Conservation (phyloP, 1,140 invertebrate genomes). For the Steinernema khuongi region DNA sequence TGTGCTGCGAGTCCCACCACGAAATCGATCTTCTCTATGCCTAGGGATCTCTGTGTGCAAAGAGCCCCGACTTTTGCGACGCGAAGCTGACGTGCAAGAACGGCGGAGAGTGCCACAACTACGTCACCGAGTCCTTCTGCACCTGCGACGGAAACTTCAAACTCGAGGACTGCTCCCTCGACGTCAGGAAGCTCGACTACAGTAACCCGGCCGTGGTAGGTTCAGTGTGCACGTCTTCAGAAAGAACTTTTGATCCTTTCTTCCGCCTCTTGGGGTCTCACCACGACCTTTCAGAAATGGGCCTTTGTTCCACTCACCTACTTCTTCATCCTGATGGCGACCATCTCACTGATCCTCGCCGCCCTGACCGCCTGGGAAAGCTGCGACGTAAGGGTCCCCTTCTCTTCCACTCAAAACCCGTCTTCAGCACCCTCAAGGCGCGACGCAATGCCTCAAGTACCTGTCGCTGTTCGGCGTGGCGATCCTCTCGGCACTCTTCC, state of each 20-base stretch:
- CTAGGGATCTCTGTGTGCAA: too few species aligned
- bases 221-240: neutral
- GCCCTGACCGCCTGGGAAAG: neutral
- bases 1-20: too few species aligned
- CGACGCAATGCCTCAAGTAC: neutral
- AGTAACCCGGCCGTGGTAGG: neutral
- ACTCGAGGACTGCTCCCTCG: neutral
- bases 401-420: neutral
- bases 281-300: neutral
- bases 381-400: neutral
- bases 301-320: neutral
- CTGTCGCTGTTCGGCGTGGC: neutral
- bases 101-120: neutral
- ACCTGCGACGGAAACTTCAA: neutral
- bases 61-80: neutral
- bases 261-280: neutral
- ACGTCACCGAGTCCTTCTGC: conserved; percentile 1
- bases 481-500: neutral
- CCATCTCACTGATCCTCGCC: neutral
- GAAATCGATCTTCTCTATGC: too few species aligned
- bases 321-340: neutral
- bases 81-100: neutral
- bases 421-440: neutral
- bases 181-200: neutral
- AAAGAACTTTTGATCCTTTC: neutral